phyloP scores from a whole-genome alignment of 2,888 invertebrate genomes.

The Calameuta idolon region DNA sequence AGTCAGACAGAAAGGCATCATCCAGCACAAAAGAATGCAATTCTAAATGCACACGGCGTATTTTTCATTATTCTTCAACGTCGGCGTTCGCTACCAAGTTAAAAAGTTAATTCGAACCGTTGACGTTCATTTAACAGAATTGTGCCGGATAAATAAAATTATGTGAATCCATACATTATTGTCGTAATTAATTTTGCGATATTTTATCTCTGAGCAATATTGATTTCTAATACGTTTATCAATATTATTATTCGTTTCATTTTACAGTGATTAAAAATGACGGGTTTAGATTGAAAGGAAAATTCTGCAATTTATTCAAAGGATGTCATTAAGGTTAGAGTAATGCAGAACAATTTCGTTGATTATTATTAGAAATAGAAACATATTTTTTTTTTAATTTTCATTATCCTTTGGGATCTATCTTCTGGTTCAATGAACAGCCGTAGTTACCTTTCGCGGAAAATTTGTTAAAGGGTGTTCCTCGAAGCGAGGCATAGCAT shows the following conservation, averaged over 20 bases:
- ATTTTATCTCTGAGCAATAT: neutral
- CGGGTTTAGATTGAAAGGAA: neutral
- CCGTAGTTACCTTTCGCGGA: neutral
- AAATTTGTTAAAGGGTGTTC: neutral
- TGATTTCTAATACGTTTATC: neutral
- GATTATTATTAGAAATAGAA: neutral
- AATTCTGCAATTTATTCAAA: neutral
- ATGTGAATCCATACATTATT: neutral
- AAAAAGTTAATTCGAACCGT: neutral
- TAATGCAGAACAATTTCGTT: neutral
- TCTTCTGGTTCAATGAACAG: neutral
- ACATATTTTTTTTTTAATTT: neutral
- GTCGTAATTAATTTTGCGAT: neutral
- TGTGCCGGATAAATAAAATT: neutral
- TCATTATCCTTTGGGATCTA: neutral
- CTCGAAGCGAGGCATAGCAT: neutral
- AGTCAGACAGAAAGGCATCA: conserved; percentile 10
- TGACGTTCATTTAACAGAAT: neutral
- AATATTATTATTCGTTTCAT: neutral
- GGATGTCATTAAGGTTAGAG: neutral
- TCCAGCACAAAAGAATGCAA: conserved; percentile 2
- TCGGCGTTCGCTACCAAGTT: neutral
- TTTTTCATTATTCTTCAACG: neutral
- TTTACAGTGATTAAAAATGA: neutral
- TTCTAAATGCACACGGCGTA: neutral